These are phyloP conservation scores for Trididemnum nubilum DNA, from an alignment of 23 tunicate species.

Conservation along the genomic window DNA sequence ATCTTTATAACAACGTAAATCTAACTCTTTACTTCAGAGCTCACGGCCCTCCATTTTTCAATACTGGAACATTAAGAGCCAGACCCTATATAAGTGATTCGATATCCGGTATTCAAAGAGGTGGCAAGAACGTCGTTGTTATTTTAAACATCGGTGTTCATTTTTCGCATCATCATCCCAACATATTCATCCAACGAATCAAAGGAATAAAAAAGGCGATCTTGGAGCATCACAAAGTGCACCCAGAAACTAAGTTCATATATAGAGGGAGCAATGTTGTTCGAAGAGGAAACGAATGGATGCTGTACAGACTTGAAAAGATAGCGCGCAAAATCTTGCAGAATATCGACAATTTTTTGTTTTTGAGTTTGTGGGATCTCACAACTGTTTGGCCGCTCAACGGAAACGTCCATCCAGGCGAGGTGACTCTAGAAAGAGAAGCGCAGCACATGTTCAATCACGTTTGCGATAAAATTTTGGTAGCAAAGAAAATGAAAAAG, in stretches of 20 bases:
- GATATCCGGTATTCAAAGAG: constrained; percentile 22
- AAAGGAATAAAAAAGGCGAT: constrained; percentile 22
- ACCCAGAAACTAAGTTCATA: constrained; percentile 15
- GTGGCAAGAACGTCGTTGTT: constrained; percentile 33
- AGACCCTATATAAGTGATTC: constrained; percentile 51
- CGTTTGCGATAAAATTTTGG: no score
- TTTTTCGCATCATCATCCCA: constrained; percentile 1
- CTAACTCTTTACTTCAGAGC: constrained; percentile 38
- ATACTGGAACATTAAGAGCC: constrained; percentile 15
- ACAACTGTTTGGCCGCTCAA: constrained; percentile 23
- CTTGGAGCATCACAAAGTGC: neutral
- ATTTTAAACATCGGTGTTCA: constrained; percentile 39
- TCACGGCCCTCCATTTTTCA: constrained; percentile 41
- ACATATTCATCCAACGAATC: constrained; percentile 19
- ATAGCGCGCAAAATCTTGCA: constrained; percentile 19
- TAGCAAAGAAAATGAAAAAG: no score
- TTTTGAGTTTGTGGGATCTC: constrained; percentile 40
- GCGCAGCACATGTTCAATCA: constrained; percentile 16
- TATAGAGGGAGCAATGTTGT: constrained; percentile 23
- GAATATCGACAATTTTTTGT: neutral
- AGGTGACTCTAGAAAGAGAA: neutral
- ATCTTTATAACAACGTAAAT: no score
- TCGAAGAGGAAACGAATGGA: neutral
- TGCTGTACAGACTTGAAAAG: constrained; percentile 20
- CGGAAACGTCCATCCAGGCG: constrained; percentile 5